These are phyloP conservation scores for Carassius carassius DNA, from an alignment of 2,113 vertebrate species.

Conservation along the genomic window DNA sequence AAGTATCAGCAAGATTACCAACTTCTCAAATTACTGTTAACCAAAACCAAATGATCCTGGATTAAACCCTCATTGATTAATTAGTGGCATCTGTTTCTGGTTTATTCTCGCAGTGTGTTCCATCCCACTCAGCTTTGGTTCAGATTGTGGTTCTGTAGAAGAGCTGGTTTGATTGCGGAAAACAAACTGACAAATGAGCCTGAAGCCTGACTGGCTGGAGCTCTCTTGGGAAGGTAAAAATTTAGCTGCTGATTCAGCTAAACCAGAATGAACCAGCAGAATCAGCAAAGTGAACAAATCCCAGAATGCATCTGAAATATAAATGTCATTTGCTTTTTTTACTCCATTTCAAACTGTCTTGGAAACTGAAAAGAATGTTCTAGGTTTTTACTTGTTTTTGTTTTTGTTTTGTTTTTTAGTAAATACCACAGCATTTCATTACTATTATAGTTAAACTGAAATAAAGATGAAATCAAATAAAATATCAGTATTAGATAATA, in stretches of 20 bases:
- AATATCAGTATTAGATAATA: too few species aligned
- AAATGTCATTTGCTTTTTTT: slow-evolving; percentile 8
- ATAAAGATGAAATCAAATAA: too few species aligned
- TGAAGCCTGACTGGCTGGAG: not conserved
- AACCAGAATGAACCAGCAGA: not conserved
- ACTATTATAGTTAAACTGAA: too few species aligned
- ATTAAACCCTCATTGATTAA: slow-evolving; percentile 45
- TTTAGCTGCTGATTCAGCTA: slow-evolving; percentile 16
- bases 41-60: slow-evolving; percentile 44
- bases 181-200: slow-evolving; percentile 29
- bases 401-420: too few species aligned
- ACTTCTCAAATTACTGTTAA: slow-evolving; percentile 25
- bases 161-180: slow-evolving; percentile 26
- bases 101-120: slow-evolving; percentile 35
- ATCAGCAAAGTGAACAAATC: slow-evolving; percentile 27
- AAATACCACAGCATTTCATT: too few species aligned
- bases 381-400: not conserved
- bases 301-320: slow-evolving; percentile 10
- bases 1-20: slow-evolving; percentile 33
- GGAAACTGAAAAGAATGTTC: not conserved
- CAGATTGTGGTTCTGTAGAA: slow-evolving; percentile 23
- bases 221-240: slow-evolving; percentile 31
- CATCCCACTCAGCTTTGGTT: slow-evolving; percentile 12
- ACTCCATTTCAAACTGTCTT: not conserved
- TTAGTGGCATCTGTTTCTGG: slow-evolving; percentile 42